These are phyloP conservation scores for Simalia tracyae DNA, from an alignment of 2,797 vertebrate genomes.

Conservation along the genomic window DNA sequence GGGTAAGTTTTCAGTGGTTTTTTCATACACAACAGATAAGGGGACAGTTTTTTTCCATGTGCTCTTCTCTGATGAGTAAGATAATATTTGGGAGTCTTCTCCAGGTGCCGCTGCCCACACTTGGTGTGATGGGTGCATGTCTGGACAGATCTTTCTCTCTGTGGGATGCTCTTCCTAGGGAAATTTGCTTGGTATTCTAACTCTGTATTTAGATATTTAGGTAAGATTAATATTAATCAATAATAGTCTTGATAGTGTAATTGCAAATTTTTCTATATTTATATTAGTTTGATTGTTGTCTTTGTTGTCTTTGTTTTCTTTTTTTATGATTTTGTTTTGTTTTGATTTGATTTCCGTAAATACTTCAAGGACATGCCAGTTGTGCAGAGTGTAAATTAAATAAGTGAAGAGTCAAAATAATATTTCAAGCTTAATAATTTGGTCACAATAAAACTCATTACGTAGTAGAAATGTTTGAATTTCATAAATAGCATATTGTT, in stretches of 20 bases:
- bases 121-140: neutral
- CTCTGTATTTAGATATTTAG: neutral
- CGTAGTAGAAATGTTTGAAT: conserved; percentile 38
- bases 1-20: conserved; percentile 7
- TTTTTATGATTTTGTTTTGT: neutral
- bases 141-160: neutral
- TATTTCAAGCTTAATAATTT: conserved; percentile 37
- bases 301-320: neutral
- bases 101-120: neutral
- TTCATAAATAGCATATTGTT: conserved; percentile 39
- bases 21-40: conserved; percentile 19
- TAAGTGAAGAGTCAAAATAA: conserved; percentile 41
- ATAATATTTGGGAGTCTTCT: neutral
- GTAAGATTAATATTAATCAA: neutral
- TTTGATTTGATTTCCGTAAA: neutral
- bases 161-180: neutral
- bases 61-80: neutral
- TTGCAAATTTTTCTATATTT: neutral
- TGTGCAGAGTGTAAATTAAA: neutral
- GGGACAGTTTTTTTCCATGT: conserved; percentile 6
- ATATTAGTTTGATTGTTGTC: neutral
- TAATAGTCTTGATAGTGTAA: neutral
- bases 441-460: conserved; percentile 50
- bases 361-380: neutral
- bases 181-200: neutral